Evolutionary conservation across 2,113 vertebrate genomes (phyloP), one percentile per base, ranked within the genome.

Genomic region (Lepus americanus): DNA sequence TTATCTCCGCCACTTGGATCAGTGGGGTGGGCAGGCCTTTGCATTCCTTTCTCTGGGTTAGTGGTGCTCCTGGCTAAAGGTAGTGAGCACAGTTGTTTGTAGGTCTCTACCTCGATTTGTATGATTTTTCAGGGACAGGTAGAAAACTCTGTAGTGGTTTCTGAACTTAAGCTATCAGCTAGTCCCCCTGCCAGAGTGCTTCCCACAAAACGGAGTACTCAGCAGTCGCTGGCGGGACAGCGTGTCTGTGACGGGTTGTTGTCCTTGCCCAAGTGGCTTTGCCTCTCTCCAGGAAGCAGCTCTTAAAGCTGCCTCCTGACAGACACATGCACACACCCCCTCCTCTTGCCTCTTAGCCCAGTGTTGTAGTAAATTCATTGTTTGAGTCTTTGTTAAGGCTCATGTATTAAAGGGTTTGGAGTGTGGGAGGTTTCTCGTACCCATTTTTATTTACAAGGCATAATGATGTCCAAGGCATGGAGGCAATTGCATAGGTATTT

Each of bases 221-320:
- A 9, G 3, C 1, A 0, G 11, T 23, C 29, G 0, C 69, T 27
- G 20, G 6, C 12, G 55, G 14, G 55, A 31, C 14, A 23, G 49
- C 31, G 29, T 27, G 5, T 1, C 23, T 5, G 36, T 51, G 55
- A 59, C 55, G 3, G 36, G 12, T 39, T 11, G 25, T 5, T 0
- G 10, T 9, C 1, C 29, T 0, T 11, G 3, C 5, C 1, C 11
- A 10, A 20, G 1, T 23, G 36, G 13, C 6, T 25, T 5, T 31
- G 49, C 16, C 29, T 64, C 23, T 49, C 22, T n/a, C 49, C 67
- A 8, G 17, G 3, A 44, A 9, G 6, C 19, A 29, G 5, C 31
- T 8, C 3, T 33, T 23, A 7, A 44, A 9, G 36, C 63, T 10
- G 0, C 8, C 4, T 1, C 4, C 0, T 8, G 3, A 39, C 2